phyloP scores from a whole-genome alignment of 2,113 vertebrate species.

The Pipra filicauda region DNA sequence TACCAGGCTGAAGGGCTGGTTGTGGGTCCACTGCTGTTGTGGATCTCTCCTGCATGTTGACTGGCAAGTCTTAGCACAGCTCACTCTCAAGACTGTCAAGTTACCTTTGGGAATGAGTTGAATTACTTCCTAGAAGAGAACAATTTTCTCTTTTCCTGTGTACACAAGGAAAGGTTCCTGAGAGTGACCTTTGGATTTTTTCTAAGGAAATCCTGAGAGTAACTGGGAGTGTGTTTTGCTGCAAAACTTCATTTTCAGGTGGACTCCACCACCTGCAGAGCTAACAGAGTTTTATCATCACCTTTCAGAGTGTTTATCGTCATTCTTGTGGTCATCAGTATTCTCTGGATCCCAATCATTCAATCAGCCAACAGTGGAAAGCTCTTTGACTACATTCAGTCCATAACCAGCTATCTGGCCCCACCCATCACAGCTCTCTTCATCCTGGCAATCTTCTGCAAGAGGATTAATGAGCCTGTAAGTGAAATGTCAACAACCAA shows the following conservation, averaged over 20 bases:
- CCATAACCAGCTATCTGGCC: slow-evolving; percentile 89
- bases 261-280: background rate
- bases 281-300: background rate
- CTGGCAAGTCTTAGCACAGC: background rate
- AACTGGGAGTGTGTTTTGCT: background rate
- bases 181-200: background rate
- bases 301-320: slow-evolving; percentile 85
- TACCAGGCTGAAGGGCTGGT: background rate
- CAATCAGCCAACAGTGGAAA: slow-evolving; percentile 91
- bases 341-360: slow-evolving; percentile 94
- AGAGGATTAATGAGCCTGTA: slow-evolving; percentile 89
- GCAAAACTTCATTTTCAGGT: background rate
- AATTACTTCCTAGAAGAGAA: background rate
- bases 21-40: background rate
- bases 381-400: slow-evolving; percentile 94
- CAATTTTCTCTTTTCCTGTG: background rate
- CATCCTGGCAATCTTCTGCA: slow-evolving; percentile 91
- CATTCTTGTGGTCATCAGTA: slow-evolving; percentile 84
- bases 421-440: slow-evolving; percentile 93
- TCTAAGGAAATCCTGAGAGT: background rate
- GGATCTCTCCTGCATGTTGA: background rate
- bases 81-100: background rate
- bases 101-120: background rate
- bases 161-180: background rate
- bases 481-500: slow-evolving; percentile 42